phyloP scores from a whole-genome alignment of 1,140 invertebrate genomes.

The Sitodiplosis mosellana region DNA sequence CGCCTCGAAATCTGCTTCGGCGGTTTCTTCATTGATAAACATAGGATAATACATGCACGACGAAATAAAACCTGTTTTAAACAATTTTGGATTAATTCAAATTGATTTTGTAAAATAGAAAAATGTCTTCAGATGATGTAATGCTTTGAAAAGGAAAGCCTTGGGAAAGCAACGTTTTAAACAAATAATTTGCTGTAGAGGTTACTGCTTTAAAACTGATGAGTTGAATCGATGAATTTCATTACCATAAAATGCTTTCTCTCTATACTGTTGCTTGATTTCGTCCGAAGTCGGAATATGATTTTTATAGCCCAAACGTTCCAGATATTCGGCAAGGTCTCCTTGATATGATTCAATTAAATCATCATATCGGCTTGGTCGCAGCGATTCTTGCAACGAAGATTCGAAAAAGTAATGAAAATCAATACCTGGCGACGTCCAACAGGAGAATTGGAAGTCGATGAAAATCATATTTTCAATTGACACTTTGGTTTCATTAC shows the following conservation, averaged over 20 bases:
- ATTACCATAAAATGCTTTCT: slow-evolving; percentile 19
- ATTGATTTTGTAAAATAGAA: no score
- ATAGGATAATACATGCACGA: slow-evolving; percentile 12
- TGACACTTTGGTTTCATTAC: slow-evolving; percentile 22
- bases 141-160: no score
- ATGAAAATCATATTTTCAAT: slow-evolving; percentile 25
- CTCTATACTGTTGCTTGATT: slow-evolving; percentile 14
- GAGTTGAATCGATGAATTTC: neutral
- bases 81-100: no score
- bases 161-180: no score
- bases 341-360: slow-evolving; percentile 16
- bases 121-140: no score
- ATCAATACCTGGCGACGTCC: slow-evolving; percentile 21
- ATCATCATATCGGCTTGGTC: slow-evolving; percentile 14
- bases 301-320: slow-evolving; percentile 11
- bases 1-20: slow-evolving; percentile 19
- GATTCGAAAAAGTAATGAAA: slow-evolving; percentile 21
- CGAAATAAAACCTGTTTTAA: slow-evolving; percentile 16
- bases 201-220: neutral
- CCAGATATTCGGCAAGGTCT: slow-evolving; percentile 11
- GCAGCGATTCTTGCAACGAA: slow-evolving; percentile 15
- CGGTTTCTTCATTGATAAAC: slow-evolving; percentile 15
- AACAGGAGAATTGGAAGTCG: slow-evolving; percentile 21
- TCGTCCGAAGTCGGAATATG: slow-evolving; percentile 16
- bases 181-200: no score